A percentile compares a stretch with the other conserved stretches of the same genome.
Conservation (phyloP, 2,797 vertebrate species). For the Cichlasoma orientale region DNA sequence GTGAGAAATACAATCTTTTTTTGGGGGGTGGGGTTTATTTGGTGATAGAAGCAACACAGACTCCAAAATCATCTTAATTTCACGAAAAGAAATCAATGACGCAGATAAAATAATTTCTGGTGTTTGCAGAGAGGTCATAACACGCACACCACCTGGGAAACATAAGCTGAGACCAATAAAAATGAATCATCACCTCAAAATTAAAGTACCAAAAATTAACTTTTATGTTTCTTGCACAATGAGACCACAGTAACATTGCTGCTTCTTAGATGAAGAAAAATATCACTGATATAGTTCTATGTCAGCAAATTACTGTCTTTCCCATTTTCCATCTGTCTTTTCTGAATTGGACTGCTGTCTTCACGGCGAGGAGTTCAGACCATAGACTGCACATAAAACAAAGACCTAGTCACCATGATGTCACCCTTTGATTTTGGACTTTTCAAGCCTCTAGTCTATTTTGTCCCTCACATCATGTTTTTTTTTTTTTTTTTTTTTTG, state of each 20-base stretch:
- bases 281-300: accelerated
- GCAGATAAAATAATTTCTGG: constrained; percentile 15
- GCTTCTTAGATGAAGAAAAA: not conserved
- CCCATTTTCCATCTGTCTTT: too few relatives aligned
- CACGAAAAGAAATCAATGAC: constrained; percentile 5
- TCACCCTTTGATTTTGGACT: too few relatives aligned
- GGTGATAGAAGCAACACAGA: constrained; percentile 22
- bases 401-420: too few relatives aligned
- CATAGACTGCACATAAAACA: too few relatives aligned
- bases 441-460: too few relatives aligned
- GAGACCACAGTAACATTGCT: not conserved
- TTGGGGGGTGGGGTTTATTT: not conserved
- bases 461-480: too few relatives aligned
- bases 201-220: not conserved
- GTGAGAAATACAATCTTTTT: constrained; percentile 50
- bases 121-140: constrained; percentile 18
- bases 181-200: not conserved
- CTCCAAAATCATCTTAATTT: constrained; percentile 43
- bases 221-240: not conserved
- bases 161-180: not conserved
- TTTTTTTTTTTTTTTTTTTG: too few relatives aligned
- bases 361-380: too few relatives aligned
- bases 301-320: not conserved
- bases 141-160: not conserved
- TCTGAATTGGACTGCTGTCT: too few relatives aligned